Base-by-base conservation (phyloP, 2,888 invertebrate species). In the Glyphotaelius pellucidus region DNA sequence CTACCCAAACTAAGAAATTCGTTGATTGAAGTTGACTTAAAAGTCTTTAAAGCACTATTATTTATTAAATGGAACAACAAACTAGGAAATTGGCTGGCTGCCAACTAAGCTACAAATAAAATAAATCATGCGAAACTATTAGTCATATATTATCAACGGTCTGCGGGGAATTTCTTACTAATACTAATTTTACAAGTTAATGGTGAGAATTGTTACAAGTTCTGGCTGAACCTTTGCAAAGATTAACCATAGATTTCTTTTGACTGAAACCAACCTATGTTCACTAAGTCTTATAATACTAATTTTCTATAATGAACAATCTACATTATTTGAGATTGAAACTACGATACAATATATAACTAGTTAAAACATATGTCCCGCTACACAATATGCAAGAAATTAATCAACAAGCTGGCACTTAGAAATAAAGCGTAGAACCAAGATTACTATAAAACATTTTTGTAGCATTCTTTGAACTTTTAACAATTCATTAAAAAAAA, bases 391-490 rank as follows among this genome's bases (percentile, higher is more conserved):
- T 35, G 83, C 83, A 38, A 83, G 35, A 83, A 83, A 32, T 35
- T 1, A 67, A n/a, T 83, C 25, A 25, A 67, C 19, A 83, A 25
- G 35, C 31, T 83, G 25, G 83, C 83, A 83, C 31, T 81, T 83
- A 42, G 14, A 42, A 52, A 90, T 67, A 81, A 90, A 15, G 5
- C 11, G 52, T 30, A 3, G 35, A 81, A 47, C 47, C 31, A 83
- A 90, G 30, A 81, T 52, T 52, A 52, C 3, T 15, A 15, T 31
- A 31, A 90, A 81, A 90, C 52, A 47, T 47, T 67, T 67, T 90
- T 83, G 79, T 90, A 90, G 47, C 52, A 88, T 52, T 88, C 30
- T 90, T 90, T 90, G 90, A 83, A 90, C 90, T 90, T 90, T 90
- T 47, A 90, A 67, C 67, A n/a, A 67, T n/a, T n/a, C n/a, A 47